Evolutionary conservation across 2,888 invertebrate genomes (phyloP).

Genomic region (Acronicta alni): DNA sequence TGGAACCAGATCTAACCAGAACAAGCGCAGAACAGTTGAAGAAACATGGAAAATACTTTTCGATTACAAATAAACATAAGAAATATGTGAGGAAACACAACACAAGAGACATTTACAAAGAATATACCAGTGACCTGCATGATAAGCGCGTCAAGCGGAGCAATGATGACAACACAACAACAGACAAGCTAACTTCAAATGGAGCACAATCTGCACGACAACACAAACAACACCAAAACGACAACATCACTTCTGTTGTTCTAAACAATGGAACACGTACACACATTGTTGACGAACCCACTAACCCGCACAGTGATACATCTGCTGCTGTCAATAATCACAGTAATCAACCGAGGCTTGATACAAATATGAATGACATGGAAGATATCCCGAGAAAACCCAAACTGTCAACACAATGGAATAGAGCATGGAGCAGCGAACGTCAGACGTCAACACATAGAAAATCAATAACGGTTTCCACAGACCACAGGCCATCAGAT

Average conservation of each 20-base stretch:
- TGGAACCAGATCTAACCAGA: too few relatives aligned
- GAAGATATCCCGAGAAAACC: neutral
- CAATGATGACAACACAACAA: neutral
- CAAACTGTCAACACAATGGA: neutral
- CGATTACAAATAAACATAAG: constrained; percentile 12
- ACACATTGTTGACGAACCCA: neutral
- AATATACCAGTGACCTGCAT: neutral
- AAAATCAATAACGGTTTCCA: constrained; percentile 6
- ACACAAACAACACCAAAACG: neutral
- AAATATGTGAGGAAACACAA: neutral
- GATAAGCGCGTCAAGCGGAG: constrained; percentile 32
- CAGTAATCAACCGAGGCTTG: too few relatives aligned
- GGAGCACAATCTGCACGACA: neutral
- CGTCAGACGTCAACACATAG: neutral
- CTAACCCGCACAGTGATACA: neutral
- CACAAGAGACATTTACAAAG: neutral
- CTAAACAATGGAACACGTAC: neutral
- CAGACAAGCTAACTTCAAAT: neutral
- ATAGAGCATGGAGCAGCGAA: neutral
- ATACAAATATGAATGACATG: neutral
- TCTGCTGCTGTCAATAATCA: too few relatives aligned
- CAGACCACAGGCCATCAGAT: neutral
- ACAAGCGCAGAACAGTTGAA: neutral
- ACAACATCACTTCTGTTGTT: neutral
- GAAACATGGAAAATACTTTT: constrained; percentile 9